A percentile compares a stretch with the other conserved stretches of the same genome.
Conservation (phyloP, 2,888 invertebrate genomes). For the Cheilosia scutellata region DNA sequence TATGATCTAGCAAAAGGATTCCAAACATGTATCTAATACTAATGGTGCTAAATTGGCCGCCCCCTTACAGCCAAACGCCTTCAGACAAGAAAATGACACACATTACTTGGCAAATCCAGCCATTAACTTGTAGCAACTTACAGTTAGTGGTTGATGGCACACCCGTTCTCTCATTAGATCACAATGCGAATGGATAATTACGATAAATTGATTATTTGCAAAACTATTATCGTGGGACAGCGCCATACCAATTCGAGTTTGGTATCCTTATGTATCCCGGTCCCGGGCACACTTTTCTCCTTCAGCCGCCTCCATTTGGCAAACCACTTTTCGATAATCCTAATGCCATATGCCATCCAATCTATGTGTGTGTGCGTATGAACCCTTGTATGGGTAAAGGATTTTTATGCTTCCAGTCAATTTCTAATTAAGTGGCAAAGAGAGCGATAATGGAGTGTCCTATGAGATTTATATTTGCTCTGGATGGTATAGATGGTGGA, state of each 20-base stretch:
- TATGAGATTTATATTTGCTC: slow-evolving; percentile 67
- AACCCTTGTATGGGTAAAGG: slow-evolving; percentile 25
- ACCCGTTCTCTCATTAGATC: slow-evolving; percentile 39
- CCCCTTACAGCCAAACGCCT: not conserved
- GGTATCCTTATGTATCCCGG: slow-evolving; percentile 29
- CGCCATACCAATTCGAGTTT: slow-evolving; percentile 34
- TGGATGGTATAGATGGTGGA: not conserved
- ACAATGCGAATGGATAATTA: slow-evolving; percentile 72
- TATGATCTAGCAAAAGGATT: no score
- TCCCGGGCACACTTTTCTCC: slow-evolving; percentile 11
- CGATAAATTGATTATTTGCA: slow-evolving; percentile 76
- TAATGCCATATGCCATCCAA: slow-evolving; percentile 36
- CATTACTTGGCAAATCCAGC: not conserved
- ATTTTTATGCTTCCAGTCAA: slow-evolving; percentile 73
- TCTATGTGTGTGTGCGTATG: not conserved
- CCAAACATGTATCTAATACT: not conserved
- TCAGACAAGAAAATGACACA: not conserved
- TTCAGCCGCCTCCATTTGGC: not conserved
- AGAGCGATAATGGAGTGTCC: slow-evolving; percentile 75
- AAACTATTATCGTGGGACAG: slow-evolving; percentile 70
- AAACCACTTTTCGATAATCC: slow-evolving; percentile 27
- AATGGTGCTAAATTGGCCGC: not conserved
- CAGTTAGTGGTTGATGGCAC: slow-evolving; percentile 29
- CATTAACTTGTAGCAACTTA: slow-evolving; percentile 20
- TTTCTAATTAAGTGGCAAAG: slow-evolving; percentile 75